These are phyloP conservation scores for Struthidea cinerea DNA, from an alignment of 2,113 vertebrate genomes.

Conservation along the genomic window DNA sequence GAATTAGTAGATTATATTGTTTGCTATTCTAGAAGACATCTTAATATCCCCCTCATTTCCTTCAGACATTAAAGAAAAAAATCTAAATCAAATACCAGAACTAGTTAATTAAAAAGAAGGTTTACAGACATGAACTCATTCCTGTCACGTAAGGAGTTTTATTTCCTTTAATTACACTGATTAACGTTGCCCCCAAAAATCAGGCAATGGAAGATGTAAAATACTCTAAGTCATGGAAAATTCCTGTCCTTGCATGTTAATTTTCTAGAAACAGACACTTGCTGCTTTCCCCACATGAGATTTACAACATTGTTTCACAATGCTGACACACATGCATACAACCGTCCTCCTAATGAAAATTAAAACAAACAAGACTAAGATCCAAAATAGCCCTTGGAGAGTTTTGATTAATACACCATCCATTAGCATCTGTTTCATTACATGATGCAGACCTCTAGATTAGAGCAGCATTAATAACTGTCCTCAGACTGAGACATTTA, in stretches of 20 bases:
- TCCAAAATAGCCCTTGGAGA: constrained; percentile 17
- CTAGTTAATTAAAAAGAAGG: not conserved
- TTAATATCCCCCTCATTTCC: not conserved
- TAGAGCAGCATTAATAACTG: constrained; percentile 45
- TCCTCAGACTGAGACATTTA: constrained; percentile 9
- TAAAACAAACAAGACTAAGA: not conserved
- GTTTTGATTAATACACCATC: constrained; percentile 18
- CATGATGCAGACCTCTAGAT: not conserved
- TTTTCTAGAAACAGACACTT: not conserved
- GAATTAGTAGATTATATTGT: not conserved
- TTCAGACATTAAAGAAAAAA: not conserved
- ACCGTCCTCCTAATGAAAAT: constrained; percentile 21
- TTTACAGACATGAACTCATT: not conserved
- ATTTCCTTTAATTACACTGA: not conserved
- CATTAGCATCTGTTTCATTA: constrained; percentile 41
- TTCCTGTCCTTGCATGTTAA: not conserved
- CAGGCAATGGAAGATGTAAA: not conserved
- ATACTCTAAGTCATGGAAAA: not conserved
- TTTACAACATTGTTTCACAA: not conserved
- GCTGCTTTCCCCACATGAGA: not conserved
- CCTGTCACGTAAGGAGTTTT: not conserved
- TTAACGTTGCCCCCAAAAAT: not conserved
- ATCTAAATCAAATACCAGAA: not conserved
- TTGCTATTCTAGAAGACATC: not conserved
- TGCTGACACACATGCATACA: not conserved